Evolutionary conservation across 2,797 vertebrate species (phyloP).

Genomic region (Carcharodon carcharias): DNA sequence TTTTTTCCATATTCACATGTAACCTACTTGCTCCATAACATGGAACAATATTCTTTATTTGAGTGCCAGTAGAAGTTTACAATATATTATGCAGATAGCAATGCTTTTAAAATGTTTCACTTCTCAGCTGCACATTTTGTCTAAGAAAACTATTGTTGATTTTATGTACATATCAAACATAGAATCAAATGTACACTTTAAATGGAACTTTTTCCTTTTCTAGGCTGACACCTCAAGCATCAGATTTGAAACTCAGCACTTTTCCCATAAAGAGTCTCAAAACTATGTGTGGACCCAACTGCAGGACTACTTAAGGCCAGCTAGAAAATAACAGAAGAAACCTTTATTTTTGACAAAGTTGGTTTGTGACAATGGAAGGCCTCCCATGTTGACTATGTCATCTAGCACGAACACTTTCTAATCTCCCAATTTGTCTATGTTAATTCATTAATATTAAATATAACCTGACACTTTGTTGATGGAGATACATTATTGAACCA

Average conservation of each 20-base stretch:
- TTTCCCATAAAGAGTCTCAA: not conserved
- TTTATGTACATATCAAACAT: not conserved
- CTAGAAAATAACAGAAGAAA: not conserved
- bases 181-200: not conserved
- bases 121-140: not conserved
- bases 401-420: not conserved
- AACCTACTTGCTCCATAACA: not conserved
- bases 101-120: not conserved
- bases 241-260: not conserved
- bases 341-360: not conserved
- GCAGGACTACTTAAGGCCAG: not conserved
- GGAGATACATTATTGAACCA: constrained; percentile 22
- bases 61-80: not conserved
- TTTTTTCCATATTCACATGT: not conserved
- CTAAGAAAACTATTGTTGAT: not conserved
- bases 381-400: not conserved
- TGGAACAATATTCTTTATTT: not conserved
- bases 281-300: not conserved
- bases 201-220: constrained; percentile 15
- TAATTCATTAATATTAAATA: not conserved
- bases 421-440: not conserved
- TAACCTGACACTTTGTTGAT: constrained; percentile 7
- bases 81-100: constrained; percentile 11
- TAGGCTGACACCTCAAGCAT: not conserved
- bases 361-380: not conserved